These are phyloP conservation scores for Hirtodrosophila histrioides DNA, from an alignment of 2,888 invertebrate genomes.

Conservation along the genomic window DNA sequence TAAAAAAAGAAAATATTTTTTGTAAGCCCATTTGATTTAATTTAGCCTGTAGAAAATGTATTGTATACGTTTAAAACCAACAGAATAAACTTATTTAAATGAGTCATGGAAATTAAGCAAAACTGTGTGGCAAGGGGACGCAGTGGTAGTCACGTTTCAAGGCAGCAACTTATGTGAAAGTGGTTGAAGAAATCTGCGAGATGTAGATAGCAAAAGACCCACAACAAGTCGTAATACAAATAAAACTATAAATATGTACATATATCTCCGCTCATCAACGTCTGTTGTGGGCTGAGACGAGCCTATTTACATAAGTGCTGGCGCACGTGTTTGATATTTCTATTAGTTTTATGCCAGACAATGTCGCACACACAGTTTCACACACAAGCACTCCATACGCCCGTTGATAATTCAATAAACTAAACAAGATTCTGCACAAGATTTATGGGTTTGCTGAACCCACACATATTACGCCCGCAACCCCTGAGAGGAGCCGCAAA, in stretches of 20 bases:
- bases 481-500: conserved; percentile 18
- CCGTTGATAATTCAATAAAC: conserved; percentile 79
- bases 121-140: conserved; percentile 25
- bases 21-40: conserved; percentile 48
- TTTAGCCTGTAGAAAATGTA: conserved; percentile 26
- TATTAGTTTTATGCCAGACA: conserved; percentile 71
- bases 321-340: conserved; percentile 75
- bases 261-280: conserved; percentile 10
- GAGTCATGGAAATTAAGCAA: conserved; percentile 64
- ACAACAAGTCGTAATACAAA: conserved; percentile 56
- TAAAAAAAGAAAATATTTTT: conserved; percentile 15
- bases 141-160: conserved; percentile 5
- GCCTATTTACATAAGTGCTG: conserved; percentile 74
- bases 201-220: conserved; percentile 56
- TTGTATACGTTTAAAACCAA: conserved; percentile 4
- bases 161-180: conserved; percentile 1
- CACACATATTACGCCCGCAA: conserved; percentile 18
- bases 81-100: conserved; percentile 67
- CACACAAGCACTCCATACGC: conserved; percentile 12
- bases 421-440: conserved; percentile 74
- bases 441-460: conserved; percentile 77
- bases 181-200: conserved; percentile 44
- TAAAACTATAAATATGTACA: conserved; percentile 73
- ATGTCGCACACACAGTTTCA: conserved; percentile 21
- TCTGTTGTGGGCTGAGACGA: conserved; percentile 2